Evolutionary conservation across 2,113 vertebrate genomes (phyloP), one percentile per base, ranked within the genome.

Genomic region (Uropsilus gracilis): DNA sequence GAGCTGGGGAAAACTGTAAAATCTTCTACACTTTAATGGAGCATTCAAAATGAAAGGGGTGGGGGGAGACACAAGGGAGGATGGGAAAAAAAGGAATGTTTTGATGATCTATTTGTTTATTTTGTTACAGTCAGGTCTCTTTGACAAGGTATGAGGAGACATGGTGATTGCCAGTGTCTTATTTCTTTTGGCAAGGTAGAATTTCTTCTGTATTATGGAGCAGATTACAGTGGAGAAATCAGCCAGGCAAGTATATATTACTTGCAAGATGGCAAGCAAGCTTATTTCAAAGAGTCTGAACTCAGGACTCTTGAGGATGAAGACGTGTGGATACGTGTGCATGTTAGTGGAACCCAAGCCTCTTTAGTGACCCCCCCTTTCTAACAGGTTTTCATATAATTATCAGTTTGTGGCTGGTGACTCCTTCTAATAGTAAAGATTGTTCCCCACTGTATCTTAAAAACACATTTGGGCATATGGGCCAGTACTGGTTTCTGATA

Each of bases 1-100:
- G 98, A 95, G 85, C 84, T 97, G 96, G 95, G 98, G 95, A 98
- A 98, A 98, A 98, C 96, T 98, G 96, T 98, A 97, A 98, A 98
- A 97, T 97, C 92, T 97, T 98, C 98, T 98, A 89, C 97, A 95
- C 85, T 80, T 50, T 95, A 97, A 97, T 97, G 96, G 97, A 97
- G 82, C 66, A 97, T 96, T 88, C n/a, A 94, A 72, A 1, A 84
- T 68, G 24, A 72, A 83, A 83, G 75, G 53, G 69, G 84, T 72
- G 83, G 42, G 69, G 32, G 53, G 2, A 80, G 13, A 80, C 3
- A 82, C 63, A 50, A 92, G 46, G 1, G 6, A 87, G 17, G 89
- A 32, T 88, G 97, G 94, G 63, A 32, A 66, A 14, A 86, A 95
- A 97, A 97, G 73, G 91, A 96, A 90, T 94, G 97, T 97, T 96